These are phyloP conservation scores for Hemibagrus wyckioides DNA, from an alignment of 2,113 vertebrate genomes.

Conservation along the genomic window DNA sequence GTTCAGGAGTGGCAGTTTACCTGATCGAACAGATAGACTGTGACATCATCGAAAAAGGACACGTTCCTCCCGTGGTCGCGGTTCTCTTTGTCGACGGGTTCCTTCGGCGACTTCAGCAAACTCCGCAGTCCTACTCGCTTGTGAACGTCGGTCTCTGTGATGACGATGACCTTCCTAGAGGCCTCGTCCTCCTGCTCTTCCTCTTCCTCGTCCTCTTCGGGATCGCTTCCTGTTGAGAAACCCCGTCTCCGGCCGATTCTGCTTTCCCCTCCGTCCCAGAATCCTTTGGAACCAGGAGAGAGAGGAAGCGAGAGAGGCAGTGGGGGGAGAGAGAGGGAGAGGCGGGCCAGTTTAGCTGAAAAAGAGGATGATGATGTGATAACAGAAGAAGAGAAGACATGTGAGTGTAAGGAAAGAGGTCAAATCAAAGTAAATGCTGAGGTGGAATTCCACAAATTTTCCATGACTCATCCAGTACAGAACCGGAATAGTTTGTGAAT, in stretches of 20 bases:
- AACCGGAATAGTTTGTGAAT: too few species aligned
- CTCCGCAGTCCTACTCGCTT: conserved; percentile 85
- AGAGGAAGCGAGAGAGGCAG: conserved; percentile 82
- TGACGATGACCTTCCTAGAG: conserved; percentile 81
- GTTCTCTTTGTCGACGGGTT: conserved; percentile 78
- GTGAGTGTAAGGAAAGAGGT: background rate
- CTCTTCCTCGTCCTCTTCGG: conserved; percentile 82
- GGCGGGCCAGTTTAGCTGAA: conserved; percentile 85
- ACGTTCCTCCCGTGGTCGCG: conserved; percentile 85
- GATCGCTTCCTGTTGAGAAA: conserved; percentile 70
- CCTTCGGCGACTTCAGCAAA: conserved; percentile 87
- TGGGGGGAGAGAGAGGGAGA: conserved; percentile 85
- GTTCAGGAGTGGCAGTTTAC: conserved; percentile 44
- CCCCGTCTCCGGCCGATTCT: conserved; percentile 75
- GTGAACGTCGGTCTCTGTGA: conserved; percentile 85
- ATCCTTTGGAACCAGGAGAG: conserved; percentile 76
- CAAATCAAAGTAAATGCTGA: background rate
- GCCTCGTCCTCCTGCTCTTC: conserved; percentile 79
- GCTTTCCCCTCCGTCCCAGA: conserved; percentile 73
- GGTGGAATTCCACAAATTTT: conserved; percentile 2
- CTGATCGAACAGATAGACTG: conserved; percentile 91
- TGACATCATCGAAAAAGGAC: conserved; percentile 87
- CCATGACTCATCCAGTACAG: background rate
- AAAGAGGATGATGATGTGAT: conserved; percentile 44
- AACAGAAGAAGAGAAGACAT: background rate